Conservation (phyloP, 1,140 invertebrate species). For the Bombus balteatus region DNA sequence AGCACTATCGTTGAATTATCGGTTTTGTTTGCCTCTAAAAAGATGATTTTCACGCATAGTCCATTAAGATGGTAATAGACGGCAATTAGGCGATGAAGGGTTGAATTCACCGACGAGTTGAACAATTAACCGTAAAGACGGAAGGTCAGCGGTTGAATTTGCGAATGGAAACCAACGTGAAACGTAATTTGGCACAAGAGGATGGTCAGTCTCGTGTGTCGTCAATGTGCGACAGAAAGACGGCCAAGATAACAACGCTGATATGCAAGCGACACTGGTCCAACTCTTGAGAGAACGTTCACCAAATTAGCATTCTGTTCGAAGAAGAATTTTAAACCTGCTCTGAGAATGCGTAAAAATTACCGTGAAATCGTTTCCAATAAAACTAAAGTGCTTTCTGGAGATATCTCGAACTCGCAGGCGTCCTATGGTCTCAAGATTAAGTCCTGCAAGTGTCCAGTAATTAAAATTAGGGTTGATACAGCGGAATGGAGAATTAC, state of each 20-base stretch:
- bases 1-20: background rate
- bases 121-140: constrained; percentile 31
- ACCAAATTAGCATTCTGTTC: constrained; percentile 14
- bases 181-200: constrained; percentile 34
- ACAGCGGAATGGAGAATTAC: too few relatives aligned
- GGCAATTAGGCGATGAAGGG: constrained; percentile 44
- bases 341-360: background rate
- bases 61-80: constrained; percentile 55
- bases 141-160: background rate
- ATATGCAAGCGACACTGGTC: background rate
- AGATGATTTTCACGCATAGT: background rate
- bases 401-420: background rate
- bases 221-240: background rate
- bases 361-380: background rate
- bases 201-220: constrained; percentile 17
- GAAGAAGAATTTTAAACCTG: background rate
- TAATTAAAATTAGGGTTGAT: background rate
- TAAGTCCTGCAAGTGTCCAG: background rate
- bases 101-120: constrained; percentile 37
- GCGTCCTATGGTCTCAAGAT: background rate
- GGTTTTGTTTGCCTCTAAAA: background rate
- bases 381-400: background rate
- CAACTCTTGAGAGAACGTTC: background rate
- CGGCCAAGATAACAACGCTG: constrained; percentile 1
- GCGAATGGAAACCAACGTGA: constrained; percentile 5